Evolutionary conservation across 2,113 vertebrate genomes (phyloP).

Genomic region (Ia io): DNA sequence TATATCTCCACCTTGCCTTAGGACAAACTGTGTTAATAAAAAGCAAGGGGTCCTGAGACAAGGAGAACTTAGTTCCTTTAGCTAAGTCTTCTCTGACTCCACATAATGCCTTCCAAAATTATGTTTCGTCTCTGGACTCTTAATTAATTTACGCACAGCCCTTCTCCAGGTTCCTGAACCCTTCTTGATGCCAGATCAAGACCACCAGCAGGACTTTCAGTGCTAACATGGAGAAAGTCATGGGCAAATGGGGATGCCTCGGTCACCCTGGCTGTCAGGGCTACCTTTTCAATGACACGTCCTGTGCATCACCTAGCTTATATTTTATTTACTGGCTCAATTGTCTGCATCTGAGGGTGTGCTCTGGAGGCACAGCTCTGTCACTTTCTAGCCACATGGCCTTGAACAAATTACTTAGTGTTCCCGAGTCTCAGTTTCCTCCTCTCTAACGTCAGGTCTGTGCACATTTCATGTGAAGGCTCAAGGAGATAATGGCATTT

Average conservation of each 20-base stretch:
- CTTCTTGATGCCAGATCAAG: too few species aligned
- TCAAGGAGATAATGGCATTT: background rate
- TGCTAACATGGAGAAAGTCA: background rate
- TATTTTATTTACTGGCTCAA: background rate
- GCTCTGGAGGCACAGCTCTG: background rate
- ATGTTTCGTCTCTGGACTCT: too few species aligned
- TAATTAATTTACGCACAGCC: too few species aligned
- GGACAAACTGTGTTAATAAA: too few species aligned
- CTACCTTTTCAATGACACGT: background rate
- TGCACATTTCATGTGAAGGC: accelerated
- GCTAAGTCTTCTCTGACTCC: too few species aligned
- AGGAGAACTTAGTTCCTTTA: too few species aligned
- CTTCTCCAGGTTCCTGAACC: too few species aligned
- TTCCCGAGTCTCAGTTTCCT: background rate
- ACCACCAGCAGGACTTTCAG: background rate
- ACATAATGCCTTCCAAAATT: too few species aligned
- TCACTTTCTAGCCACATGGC: background rate
- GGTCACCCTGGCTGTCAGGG: background rate
- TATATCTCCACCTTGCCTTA: too few species aligned
- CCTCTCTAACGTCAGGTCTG: background rate
- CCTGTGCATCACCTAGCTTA: background rate
- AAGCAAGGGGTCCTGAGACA: too few species aligned
- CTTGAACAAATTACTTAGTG: background rate
- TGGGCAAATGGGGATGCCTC: background rate
- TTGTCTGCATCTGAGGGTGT: background rate